Evolutionary conservation across 2,113 vertebrate genomes (phyloP).

Genomic region (Calyptommatus sinebrachiatus): DNA sequence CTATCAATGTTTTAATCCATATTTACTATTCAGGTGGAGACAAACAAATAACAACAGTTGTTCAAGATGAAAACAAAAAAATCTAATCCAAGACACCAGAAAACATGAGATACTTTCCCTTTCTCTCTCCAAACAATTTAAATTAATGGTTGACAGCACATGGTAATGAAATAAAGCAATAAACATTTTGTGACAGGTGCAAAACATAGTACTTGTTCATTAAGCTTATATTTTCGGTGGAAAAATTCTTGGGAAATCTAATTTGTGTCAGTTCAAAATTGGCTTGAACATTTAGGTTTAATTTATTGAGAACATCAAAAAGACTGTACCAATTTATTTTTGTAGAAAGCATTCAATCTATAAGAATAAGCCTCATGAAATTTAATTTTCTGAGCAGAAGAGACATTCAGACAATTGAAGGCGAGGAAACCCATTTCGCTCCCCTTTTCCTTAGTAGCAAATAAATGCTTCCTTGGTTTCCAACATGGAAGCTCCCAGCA

Average conservation of each 20-base stretch:
- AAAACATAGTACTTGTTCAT: conserved; percentile 43
- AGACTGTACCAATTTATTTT: conserved; percentile 54
- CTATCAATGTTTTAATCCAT: neutral
- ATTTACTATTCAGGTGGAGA: neutral
- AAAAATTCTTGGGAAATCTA: conserved; percentile 56
- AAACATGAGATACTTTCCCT: neutral
- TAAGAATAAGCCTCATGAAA: conserved; percentile 56
- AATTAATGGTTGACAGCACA: conserved; percentile 54
- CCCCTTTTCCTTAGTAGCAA: conserved; percentile 17
- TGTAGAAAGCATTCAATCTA: conserved; percentile 54
- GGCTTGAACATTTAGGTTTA: conserved; percentile 51
- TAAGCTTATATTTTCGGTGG: conserved; percentile 48
- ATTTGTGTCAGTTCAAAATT: conserved; percentile 62
- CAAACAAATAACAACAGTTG: neutral
- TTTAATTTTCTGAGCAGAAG: conserved; percentile 56
- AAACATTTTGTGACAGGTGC: conserved; percentile 56
- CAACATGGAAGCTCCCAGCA: rapidly evolving
- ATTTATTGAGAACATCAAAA: conserved; percentile 58
- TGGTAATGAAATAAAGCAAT: conserved; percentile 66
- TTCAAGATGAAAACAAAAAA: neutral
- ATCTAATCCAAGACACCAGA: neutral
- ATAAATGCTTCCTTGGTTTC: neutral
- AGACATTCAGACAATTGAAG: conserved; percentile 34
- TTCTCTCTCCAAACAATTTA: conserved; percentile 44
- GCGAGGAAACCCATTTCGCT: neutral